Percentiles rank a stretch among this genome's conserved stretches.
Conservation (phyloP, 2,888 invertebrate species). For the Drosophila siamana region DNA sequence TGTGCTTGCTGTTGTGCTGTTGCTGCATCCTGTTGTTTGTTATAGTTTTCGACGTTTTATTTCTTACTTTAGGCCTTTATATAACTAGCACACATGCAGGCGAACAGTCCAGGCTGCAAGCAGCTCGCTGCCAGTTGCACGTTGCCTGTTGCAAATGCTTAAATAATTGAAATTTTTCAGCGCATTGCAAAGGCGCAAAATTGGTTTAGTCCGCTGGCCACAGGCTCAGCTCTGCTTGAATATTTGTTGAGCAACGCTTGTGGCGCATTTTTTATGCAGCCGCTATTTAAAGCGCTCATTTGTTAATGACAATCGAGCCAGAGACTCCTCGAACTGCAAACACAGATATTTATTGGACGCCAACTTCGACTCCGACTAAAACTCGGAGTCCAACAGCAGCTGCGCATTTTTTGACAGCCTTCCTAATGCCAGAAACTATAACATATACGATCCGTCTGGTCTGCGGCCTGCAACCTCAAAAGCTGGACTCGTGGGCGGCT, state of each 20-base stretch:
- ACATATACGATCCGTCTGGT: constrained; percentile 28
- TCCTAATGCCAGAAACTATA: constrained; percentile 14
- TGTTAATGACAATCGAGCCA: constrained; percentile 63
- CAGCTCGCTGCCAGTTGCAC: constrained; percentile 18
- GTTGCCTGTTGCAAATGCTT: constrained; percentile 29
- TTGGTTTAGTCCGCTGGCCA: constrained; percentile 36
- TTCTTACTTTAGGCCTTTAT: constrained; percentile 77
- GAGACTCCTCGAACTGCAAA: no score
- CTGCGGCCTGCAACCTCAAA: neutral
- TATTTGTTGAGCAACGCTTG: constrained; percentile 52
- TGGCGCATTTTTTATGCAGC: constrained; percentile 50
- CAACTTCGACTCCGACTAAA: no score
- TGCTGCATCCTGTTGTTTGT: constrained; percentile 77
- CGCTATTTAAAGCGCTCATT: constrained; percentile 49
- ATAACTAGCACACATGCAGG: constrained; percentile 64
- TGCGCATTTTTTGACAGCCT: constrained; percentile 15
- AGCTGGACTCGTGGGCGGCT: constrained; percentile 44
- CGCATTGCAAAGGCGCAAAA: constrained; percentile 65
- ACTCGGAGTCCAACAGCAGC: constrained; percentile 31
- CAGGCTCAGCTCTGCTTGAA: constrained; percentile 14
- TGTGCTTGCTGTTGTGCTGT: constrained; percentile 8
- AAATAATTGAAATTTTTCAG: constrained; percentile 68
- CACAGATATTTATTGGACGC: constrained; percentile 27
- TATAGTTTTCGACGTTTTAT: constrained; percentile 76
- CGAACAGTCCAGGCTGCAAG: constrained; percentile 39